These are phyloP conservation scores for Drosophila trapezifrons DNA, from an alignment of 1,140 invertebrate species.

Conservation along the genomic window DNA sequence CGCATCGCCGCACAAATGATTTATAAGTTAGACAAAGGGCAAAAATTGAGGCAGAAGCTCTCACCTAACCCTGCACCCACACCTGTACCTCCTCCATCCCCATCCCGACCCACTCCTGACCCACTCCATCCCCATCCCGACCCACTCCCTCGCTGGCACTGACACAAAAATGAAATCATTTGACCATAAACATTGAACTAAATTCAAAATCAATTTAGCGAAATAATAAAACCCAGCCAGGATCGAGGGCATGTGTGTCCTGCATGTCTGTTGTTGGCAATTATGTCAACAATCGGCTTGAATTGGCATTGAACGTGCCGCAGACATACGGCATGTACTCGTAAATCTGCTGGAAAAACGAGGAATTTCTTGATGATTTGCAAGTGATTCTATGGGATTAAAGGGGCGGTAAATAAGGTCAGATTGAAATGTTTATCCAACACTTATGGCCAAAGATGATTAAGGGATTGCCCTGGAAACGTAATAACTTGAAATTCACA, in stretches of 20 bases:
- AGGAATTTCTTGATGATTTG: slow-evolving; percentile 10
- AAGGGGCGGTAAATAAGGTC: slow-evolving; percentile 27
- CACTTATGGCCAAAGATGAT: slow-evolving; percentile 27
- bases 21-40: slow-evolving; percentile 76
- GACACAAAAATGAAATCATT: slow-evolving; percentile 80
- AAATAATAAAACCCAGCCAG: slow-evolving; percentile 73
- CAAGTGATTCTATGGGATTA: slow-evolving; percentile 16
- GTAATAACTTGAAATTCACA: not conserved
- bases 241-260: slow-evolving; percentile 21
- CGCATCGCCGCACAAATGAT: slow-evolving; percentile 79
- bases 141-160: slow-evolving; percentile 25
- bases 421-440: slow-evolving; percentile 21
- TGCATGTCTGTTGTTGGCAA: slow-evolving; percentile 41
- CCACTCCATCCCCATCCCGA: too few relatives aligned
- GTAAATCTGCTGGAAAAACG: slow-evolving; percentile 17
- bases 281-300: slow-evolving; percentile 64
- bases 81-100: not conserved
- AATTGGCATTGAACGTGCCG: slow-evolving; percentile 24
- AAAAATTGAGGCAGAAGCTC: slow-evolving; percentile 59
- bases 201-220: slow-evolving; percentile 82
- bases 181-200: slow-evolving; percentile 82
- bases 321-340: slow-evolving; percentile 18
- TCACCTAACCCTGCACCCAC: not conserved
- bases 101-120: not conserved
- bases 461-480: slow-evolving; percentile 6